Conservation (phyloP, 2,797 vertebrate genomes). For the Limosa lapponica region DNA sequence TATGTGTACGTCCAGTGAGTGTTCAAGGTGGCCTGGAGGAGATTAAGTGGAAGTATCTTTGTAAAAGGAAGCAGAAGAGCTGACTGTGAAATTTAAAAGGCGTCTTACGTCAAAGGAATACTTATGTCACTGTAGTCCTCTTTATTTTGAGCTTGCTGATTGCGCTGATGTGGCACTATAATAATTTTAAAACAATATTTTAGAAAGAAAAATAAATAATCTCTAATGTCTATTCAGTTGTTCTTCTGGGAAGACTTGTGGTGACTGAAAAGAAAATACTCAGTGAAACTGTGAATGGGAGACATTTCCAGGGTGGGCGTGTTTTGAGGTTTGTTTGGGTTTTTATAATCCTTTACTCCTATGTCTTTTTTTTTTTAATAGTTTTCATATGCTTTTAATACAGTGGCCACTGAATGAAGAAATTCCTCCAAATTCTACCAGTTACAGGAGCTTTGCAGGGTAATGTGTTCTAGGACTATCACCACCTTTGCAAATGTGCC, state of each 20-base stretch:
- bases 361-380: neutral
- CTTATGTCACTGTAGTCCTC: neutral
- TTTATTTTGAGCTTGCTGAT: neutral
- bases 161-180: slow-evolving; percentile 24
- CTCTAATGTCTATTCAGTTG: slow-evolving; percentile 12
- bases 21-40: neutral
- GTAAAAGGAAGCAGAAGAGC: slow-evolving; percentile 30
- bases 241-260: slow-evolving; percentile 50
- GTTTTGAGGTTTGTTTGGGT: slow-evolving; percentile 43
- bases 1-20: neutral
- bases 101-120: slow-evolving; percentile 26
- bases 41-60: neutral
- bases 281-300: slow-evolving; percentile 25
- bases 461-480: neutral
- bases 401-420: neutral
- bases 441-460: neutral
- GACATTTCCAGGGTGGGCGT: slow-evolving; percentile 22
- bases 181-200: slow-evolving; percentile 35
- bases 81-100: slow-evolving; percentile 23
- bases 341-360: neutral
- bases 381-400: slow-evolving; percentile 5
- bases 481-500: neutral
- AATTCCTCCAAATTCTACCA: neutral
- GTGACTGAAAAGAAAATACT: slow-evolving; percentile 53
- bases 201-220: slow-evolving; percentile 54